Percentiles rank a stretch among this genome's conserved stretches.
phyloP scores from a whole-genome alignment of 2,888 invertebrate species.

The Chrysolina haemoptera region DNA sequence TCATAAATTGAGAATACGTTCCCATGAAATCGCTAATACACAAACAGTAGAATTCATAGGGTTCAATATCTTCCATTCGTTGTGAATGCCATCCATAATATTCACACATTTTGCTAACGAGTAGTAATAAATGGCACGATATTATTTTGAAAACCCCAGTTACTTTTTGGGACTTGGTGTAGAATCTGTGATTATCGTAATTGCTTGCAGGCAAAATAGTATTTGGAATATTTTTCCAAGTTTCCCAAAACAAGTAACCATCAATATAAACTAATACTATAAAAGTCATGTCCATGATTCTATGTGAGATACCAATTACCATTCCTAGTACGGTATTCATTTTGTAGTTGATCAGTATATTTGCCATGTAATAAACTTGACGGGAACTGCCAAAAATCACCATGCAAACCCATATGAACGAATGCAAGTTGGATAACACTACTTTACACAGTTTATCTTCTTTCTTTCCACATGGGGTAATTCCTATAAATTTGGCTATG shows the following conservation, averaged over 20 bases:
- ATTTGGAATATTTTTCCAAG: no score
- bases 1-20: slow-evolving; percentile 1
- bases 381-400: neutral
- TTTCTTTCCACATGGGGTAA: neutral
- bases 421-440: neutral
- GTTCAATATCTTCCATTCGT: neutral
- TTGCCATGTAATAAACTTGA: neutral
- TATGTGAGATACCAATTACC: neutral
- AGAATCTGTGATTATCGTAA: neutral
- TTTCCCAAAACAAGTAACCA: no score
- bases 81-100: neutral
- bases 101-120: neutral
- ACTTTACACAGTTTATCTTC: neutral
- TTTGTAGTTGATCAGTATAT: neutral
- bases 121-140: neutral
- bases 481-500: neutral
- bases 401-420: neutral
- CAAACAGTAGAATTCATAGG: neutral
- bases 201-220: no score
- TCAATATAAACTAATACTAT: no score
- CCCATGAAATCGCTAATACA: neutral
- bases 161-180: neutral
- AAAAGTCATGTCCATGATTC: no score
- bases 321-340: neutral
- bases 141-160: neutral